Base-by-base conservation (phyloP, 2,113 vertebrate genomes). In the Drymodes brunneopygia region DNA sequence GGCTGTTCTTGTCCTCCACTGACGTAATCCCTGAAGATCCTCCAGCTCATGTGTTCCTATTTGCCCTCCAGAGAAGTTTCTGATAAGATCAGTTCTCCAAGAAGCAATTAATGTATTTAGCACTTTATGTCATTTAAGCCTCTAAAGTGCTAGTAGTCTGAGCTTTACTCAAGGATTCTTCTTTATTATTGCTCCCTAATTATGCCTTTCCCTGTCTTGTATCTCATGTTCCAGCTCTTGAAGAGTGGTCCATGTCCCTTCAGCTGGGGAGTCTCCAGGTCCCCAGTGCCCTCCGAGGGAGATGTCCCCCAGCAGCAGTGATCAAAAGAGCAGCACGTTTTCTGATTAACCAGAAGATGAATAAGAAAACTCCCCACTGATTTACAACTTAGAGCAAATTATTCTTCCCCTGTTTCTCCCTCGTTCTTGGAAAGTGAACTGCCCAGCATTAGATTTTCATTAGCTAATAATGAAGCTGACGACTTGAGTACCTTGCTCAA, bases 251-350 rank as follows among this genome's bases (percentile, higher is more conserved):
- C 25, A 7, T 38, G 15, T 50, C 5, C 19, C 8, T 56, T 48
- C 66, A 48, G 27, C 5, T 85, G 58, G 64, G 29, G 40, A 47
- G 40, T 47, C 33, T 35, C 3, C 25, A 31, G 0, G 40, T 47
- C 29, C 40, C 3, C 25, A 31, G 0, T 69, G n/a, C 21, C 14
- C n/a, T 48, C 24, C 0, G 0, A 81, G 24, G 54, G 51, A 81
- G 19, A 67, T 66, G 25, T 85, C 15, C 7, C 36, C 11, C 33
- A 40, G 22, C 51, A 60, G 66, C 42, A 42, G 27, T 8, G 11
- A 36, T 38, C 3, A 25, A n/a, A 69, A 66, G 40, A 69, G 48
- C 25, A 45, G 42, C 23, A 31, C 4, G 3, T 73, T 71, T 91
- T 64, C 60, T 5, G 5, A 11, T 22, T 23, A 23, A 56, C 25